phyloP scores from a whole-genome alignment of 2,888 invertebrate genomes.

The Tubulanus polymorphus region DNA sequence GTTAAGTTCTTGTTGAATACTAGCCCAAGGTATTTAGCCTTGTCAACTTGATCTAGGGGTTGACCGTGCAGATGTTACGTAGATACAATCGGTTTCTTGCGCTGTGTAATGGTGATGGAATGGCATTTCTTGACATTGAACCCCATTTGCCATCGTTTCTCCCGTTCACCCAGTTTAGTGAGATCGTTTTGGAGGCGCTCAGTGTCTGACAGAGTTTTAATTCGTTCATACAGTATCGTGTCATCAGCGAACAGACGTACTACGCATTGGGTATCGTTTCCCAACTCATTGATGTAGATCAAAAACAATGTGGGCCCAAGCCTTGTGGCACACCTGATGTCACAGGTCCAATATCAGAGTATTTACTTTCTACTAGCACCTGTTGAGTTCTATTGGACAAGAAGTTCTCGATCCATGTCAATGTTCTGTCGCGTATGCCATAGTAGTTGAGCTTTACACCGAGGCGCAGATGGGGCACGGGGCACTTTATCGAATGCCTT shows the following conservation, averaged over 20 bases:
- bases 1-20: not conserved
- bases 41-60: not conserved
- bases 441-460: not conserved
- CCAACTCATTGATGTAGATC: not conserved
- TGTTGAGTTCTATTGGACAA: not conserved
- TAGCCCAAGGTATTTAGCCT: not conserved
- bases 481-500: not conserved
- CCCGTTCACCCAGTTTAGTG: not conserved
- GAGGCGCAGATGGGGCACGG: not conserved
- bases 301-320: not conserved
- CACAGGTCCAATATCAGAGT: not conserved
- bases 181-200: slow-evolving; percentile 10
- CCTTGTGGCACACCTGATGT: not conserved
- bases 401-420: not conserved
- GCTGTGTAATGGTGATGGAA: not conserved
- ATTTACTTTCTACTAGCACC: not conserved
- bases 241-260: not conserved
- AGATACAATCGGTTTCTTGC: not conserved
- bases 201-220: slow-evolving; percentile 1
- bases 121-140: slow-evolving; percentile 11
- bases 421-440: not conserved
- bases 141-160: slow-evolving; percentile 7
- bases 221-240: slow-evolving; percentile 1
- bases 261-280: not conserved
- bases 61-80: not conserved